Base-by-base conservation (phyloP, 2,888 invertebrate species). In the Barypeithes pellucidus region DNA sequence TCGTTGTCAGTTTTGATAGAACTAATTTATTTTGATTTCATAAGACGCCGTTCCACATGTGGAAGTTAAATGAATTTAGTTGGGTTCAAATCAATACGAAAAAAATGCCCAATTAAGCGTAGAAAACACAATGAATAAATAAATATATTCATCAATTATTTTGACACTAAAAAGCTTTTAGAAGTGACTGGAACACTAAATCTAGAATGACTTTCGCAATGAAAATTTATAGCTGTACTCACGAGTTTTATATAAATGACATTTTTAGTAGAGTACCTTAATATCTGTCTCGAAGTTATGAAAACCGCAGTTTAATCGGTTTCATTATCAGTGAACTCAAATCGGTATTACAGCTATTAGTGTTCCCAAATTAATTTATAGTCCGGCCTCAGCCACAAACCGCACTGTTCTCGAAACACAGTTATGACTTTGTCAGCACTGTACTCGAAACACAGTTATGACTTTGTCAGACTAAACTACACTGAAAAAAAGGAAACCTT, bases 301-400 rank as follows among this genome's bases (percentile, higher is more conserved):
- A 41, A 69, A 69, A 54, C 69, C 69, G 39, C 69, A 18, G 65
- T 24, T 60, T 71, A 71, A 71, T 65, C 66, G 60, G 41, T 66
- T 66, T 66, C 66, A 71, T 71, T 66, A 71, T n/a, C n/a, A 66
- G 71, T 60, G 66, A 66, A 66, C 60, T 71, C 65, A 71, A 71
- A 71, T 66, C 60, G 71, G 71, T 33, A 39, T 60, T 41, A 36
- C 50, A 60, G 41, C 71, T 66, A 71, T 71, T 62, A 71, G 66
- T 71, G 66, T 60, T 59, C 41, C 66, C 57, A 71, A 71, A 71
- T 71, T 66, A 71, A 71, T 71, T 71, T 71, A 71, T 71, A 45
- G 66, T 59, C 39, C 50, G 20, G 20, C 65, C 60, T 12, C 24
- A 29, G 47, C 59, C 60, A 59, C 65, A 47, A 33, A 65, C 50